phyloP scores from a whole-genome alignment of 2,888 invertebrate genomes.

The Erebia aethiops region DNA sequence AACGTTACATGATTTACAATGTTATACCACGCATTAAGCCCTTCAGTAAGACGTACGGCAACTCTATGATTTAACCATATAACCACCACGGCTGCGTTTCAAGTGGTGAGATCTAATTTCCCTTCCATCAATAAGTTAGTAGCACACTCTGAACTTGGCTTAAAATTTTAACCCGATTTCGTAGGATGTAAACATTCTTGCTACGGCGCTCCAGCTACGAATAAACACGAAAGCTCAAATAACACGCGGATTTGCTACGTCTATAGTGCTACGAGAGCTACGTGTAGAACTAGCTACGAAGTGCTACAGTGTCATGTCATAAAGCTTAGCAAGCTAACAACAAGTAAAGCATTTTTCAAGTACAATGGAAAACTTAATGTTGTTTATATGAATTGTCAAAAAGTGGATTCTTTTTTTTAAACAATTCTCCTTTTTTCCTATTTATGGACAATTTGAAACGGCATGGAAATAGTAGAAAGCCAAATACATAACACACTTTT shows the following conservation, averaged over 20 bases:
- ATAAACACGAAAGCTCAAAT: constrained; percentile 21
- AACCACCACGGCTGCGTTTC: neutral
- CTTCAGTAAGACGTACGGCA: too few species aligned
- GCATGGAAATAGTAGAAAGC: too few species aligned
- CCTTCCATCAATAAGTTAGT: neutral
- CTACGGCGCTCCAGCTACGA: constrained; percentile 8
- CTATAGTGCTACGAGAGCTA: constrained; percentile 11
- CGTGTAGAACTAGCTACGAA: neutral
- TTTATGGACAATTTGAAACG: too few species aligned
- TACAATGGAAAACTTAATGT: neutral
- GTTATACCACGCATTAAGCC: too few species aligned
- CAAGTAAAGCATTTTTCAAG: neutral
- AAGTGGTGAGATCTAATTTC: neutral
- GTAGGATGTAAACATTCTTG: neutral
- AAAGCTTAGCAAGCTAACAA: constrained; percentile 7
- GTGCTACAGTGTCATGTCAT: neutral
- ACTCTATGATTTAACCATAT: neutral
- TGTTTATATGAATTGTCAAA: neutral
- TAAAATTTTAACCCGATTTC: constrained; percentile 15
- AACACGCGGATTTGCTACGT: constrained; percentile 8
- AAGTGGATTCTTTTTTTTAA: too few species aligned
- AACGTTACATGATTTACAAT: too few species aligned
- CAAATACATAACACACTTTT: too few species aligned
- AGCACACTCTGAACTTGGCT: neutral
- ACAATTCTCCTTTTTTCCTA: too few species aligned